Percentiles rank a stretch among this genome's conserved stretches.
phyloP scores from a whole-genome alignment of 2,888 invertebrate genomes.

The Tetrapedia diversipes region DNA sequence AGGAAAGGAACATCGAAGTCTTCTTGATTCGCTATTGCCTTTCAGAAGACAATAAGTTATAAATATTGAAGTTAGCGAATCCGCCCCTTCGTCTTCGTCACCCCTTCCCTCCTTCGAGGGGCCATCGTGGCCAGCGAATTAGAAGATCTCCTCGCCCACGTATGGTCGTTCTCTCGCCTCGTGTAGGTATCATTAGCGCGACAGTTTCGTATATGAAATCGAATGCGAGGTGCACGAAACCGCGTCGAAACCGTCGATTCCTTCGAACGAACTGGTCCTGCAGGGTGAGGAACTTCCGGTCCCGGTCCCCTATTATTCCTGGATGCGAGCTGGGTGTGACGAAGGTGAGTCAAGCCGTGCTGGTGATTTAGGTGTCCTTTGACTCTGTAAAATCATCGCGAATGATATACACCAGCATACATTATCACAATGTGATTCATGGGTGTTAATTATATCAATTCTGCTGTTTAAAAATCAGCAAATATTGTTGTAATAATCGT shows the following conservation, averaged over 20 bases:
- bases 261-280: conserved; percentile 64
- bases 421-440: neutral
- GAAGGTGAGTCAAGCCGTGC: conserved; percentile 51
- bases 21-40: conserved; percentile 65
- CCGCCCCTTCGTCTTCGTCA: conserved; percentile 54
- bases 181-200: conserved; percentile 80
- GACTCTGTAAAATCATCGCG: conserved; percentile 31
- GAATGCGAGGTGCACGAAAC: conserved; percentile 64
- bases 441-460: neutral
- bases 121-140: conserved; percentile 69
- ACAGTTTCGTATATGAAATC: conserved; percentile 74
- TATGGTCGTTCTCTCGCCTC: conserved; percentile 73
- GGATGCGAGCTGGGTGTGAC: conserved; percentile 79
- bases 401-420: neutral
- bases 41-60: conserved; percentile 81
- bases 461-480: conserved; percentile 11
- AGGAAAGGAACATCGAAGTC: neutral
- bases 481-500: neutral
- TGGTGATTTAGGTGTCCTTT: conserved; percentile 59
- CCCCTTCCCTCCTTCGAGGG: conserved; percentile 30
- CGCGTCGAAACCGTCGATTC: conserved; percentile 71
- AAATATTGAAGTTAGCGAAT: conserved; percentile 77
- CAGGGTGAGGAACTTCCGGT: conserved; percentile 74
- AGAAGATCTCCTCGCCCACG: conserved; percentile 81
- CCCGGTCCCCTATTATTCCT: conserved; percentile 73